Evolutionary conservation across 1,140 invertebrate genomes (phyloP).

Genomic region (Zaprionus kolodkinae): DNA sequence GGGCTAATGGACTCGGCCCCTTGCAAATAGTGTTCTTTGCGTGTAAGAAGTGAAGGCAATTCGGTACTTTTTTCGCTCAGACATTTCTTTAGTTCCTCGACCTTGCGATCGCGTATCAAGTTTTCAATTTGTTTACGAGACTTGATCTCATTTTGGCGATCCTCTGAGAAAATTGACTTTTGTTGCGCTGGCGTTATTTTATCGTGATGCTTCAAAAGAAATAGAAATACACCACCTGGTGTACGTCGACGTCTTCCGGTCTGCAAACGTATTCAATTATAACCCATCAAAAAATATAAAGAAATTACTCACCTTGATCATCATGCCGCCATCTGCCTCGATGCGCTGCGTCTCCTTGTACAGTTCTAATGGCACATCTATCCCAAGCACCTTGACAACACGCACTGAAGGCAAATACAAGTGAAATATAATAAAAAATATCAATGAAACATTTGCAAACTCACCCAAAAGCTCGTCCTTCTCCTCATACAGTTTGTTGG

Average conservation of each 20-base stretch:
- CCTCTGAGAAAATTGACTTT: slow-evolving; percentile 90
- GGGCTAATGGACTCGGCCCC: slow-evolving; percentile 85
- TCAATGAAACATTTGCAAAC: slow-evolving; percentile 29
- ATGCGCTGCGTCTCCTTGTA: slow-evolving; percentile 91
- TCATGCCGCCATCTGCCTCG: slow-evolving; percentile 92
- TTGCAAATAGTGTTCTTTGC: slow-evolving; percentile 84
- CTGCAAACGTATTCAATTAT: slow-evolving; percentile 81
- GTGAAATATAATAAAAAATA: slow-evolving; percentile 22
- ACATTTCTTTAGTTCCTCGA: slow-evolving; percentile 87
- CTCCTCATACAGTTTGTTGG: slow-evolving; percentile 88
- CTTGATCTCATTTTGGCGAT: slow-evolving; percentile 86
- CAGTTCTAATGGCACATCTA: slow-evolving; percentile 89
- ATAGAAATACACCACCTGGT: slow-evolving; percentile 93
- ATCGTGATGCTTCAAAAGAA: slow-evolving; percentile 90
- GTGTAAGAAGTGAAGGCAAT: slow-evolving; percentile 86
- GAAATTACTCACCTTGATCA: slow-evolving; percentile 87
- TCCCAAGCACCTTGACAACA: slow-evolving; percentile 89
- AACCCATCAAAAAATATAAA: not conserved
- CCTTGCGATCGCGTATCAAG: slow-evolving; percentile 86
- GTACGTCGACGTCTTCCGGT: slow-evolving; percentile 92
- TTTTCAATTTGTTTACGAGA: slow-evolving; percentile 86
- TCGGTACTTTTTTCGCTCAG: slow-evolving; percentile 85
- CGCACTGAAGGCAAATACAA: slow-evolving; percentile 85
- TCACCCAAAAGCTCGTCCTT: slow-evolving; percentile 90
- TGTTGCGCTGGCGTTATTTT: slow-evolving; percentile 88